A percentile compares a stretch with the other conserved stretches of the same genome.
Conservation (phyloP, 2,797 vertebrate genomes). For the Typhlichthys eigenmanni region DNA sequence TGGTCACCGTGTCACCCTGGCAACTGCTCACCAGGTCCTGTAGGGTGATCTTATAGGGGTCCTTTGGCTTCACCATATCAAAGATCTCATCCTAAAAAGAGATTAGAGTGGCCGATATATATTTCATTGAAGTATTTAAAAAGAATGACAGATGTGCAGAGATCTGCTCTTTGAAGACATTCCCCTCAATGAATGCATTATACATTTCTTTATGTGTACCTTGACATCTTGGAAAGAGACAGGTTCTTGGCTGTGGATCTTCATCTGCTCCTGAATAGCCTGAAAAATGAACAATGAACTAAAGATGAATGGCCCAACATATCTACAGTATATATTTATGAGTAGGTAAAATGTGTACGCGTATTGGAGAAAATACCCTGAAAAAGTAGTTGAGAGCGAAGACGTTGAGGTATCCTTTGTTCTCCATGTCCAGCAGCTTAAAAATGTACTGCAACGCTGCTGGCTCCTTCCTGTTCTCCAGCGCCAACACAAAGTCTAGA, state of each 20-base stretch:
- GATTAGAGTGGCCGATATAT: constrained; percentile 19
- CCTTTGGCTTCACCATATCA: constrained; percentile 98
- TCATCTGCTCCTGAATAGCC: constrained; percentile 99
- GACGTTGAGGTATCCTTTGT: constrained; percentile 93
- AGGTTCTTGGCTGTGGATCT: constrained; percentile 93
- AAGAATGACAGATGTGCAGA: too few species aligned
- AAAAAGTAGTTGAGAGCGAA: constrained; percentile 99
- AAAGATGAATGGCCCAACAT: not conserved
- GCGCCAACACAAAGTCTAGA: constrained; percentile 94
- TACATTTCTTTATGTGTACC: constrained; percentile 64
- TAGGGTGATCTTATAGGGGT: constrained; percentile 93
- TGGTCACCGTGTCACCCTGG: constrained; percentile 95
- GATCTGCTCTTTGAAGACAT: not conserved
- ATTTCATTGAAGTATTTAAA: not conserved
- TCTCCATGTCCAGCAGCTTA: constrained; percentile 97
- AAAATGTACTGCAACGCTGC: constrained; percentile 97
- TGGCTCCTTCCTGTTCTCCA: constrained; percentile 98
- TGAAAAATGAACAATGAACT: constrained; percentile 48
- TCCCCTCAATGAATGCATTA: too few species aligned
- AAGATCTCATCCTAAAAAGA: constrained; percentile 93
- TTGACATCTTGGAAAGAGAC: constrained; percentile 98
- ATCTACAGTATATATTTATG: not conserved
- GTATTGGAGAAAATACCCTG: constrained; percentile 76
- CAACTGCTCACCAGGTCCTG: constrained; percentile 96
- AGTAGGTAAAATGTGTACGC: not conserved